Conservation (phyloP, 1,140 invertebrate species). For the Acromyrmex echinatior region DNA sequence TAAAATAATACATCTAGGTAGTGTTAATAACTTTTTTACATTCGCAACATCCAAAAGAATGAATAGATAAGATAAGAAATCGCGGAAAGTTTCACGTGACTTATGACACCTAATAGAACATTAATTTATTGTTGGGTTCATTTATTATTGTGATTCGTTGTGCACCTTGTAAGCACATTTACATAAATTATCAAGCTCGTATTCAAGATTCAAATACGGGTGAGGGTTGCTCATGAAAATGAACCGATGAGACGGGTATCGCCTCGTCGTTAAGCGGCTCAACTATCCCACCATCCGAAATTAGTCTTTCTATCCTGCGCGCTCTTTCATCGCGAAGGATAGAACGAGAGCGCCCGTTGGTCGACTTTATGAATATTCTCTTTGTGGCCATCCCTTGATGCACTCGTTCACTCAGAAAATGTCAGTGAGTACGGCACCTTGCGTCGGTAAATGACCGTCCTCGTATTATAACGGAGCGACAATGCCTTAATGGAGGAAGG, state of each 20-base stretch:
- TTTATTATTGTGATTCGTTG: not conserved
- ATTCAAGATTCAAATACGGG: slow-evolving; percentile 43
- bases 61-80: not conserved
- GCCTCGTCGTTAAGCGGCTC: slow-evolving; percentile 77
- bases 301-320: slow-evolving; percentile 37
- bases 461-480: not conserved
- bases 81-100: not conserved
- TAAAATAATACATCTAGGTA: not conserved
- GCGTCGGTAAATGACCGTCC: slow-evolving; percentile 58
- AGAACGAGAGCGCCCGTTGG: slow-evolving; percentile 64
- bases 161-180: slow-evolving; percentile 7
- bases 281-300: slow-evolving; percentile 62
- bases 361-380: slow-evolving; percentile 79
- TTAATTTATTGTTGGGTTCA: slow-evolving; percentile 9
- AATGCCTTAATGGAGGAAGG: slow-evolving; percentile 68
- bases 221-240: slow-evolving; percentile 65
- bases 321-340: slow-evolving; percentile 46
- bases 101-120: slow-evolving; percentile 18
- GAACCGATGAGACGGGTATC: slow-evolving; percentile 73
- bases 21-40: not conserved
- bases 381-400: slow-evolving; percentile 72
- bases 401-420: slow-evolving; percentile 76
- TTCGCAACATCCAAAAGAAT: not conserved
- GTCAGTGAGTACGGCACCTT: slow-evolving; percentile 57
- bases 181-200: slow-evolving; percentile 69